Base-by-base conservation (phyloP, 2,797 vertebrate species). In the Hylomyscus alleni region DNA sequence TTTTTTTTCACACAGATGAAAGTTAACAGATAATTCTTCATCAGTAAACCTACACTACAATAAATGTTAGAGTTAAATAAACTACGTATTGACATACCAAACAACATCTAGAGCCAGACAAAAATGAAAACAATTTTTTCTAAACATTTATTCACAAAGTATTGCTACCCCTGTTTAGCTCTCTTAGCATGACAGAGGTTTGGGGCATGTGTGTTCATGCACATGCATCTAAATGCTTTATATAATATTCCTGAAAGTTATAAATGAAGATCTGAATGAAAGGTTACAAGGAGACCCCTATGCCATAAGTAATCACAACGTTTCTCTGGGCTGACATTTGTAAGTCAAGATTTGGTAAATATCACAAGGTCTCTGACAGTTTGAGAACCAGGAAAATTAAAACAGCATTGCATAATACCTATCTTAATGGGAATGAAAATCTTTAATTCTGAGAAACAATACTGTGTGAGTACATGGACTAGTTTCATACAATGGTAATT, bases 331-430 rank as follows among this genome's bases (percentile, higher is more conserved):
- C 12, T 85, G 72, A 93, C 58, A 95, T 31, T 88, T n/a, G 44
- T 83, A 92, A 77, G 22, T 89, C 91, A 94, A 34, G 58, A 93
- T 60, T 90, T 91, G 50, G 34, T 90, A 96, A 93, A 93, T 34
- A 91, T 93, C 88, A 94, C 56, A 91, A 91, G 69, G 52, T 96
- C 52, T 90, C 56, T 91, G 87, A 96, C 40, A 95, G 83, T 14
- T 94, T 62, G 31, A 91, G 24, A 91, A 90, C 3, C 11, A 88
- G 22, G 7, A 95, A 96, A 96, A 95, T 83, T 90, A 83, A 95
- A 93, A 52, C 78, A 29, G 20, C 26, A 85, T 47, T 93, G 15
- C 44, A 75, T 92, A 96, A 95, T 67, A 86, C 2, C 50, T 88
- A 60, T 92, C 54, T 77, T 89, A 24, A 91, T 93, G 31, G 34